Percentiles rank a stretch among this genome's conserved stretches.
Evolutionary conservation across 1,140 invertebrate genomes (phyloP).

Genomic region (Gyrodactylus salaris): DNA sequence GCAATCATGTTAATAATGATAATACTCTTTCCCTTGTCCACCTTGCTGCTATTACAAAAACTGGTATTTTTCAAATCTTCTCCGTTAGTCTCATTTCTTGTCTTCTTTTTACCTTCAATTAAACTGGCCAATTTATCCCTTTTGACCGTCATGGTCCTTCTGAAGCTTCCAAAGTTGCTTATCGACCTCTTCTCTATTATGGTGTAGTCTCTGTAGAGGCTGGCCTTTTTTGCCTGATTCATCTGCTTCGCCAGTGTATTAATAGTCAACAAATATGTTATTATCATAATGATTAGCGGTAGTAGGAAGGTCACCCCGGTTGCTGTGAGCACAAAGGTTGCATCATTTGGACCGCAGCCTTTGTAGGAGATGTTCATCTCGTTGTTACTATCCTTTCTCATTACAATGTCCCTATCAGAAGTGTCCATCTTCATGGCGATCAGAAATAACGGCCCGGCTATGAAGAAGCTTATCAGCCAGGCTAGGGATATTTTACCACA

Average conservation of each 20-base stretch:
- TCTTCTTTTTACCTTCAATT: no score
- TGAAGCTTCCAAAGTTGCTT: no score
- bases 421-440: conserved; percentile 30
- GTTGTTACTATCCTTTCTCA: no score
- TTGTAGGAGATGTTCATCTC: conserved; percentile 8
- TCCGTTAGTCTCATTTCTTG: no score
- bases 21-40: no score
- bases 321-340: conserved; percentile 49
- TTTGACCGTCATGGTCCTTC: no score
- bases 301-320: conserved; percentile 66
- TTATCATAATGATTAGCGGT: conserved; percentile 52
- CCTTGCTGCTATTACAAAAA: no score
- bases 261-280: conserved; percentile 55
- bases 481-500: conserved; percentile 46
- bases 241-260: conserved; percentile 15
- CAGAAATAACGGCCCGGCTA: conserved; percentile 44
- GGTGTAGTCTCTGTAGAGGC: no score
- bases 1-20: no score
- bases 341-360: conserved; percentile 36
- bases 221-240: conserved; percentile 7
- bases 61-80: no score
- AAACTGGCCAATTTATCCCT: no score
- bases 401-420: neutral
- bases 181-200: no score
- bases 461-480: conserved; percentile 45